A percentile compares a stretch with the other conserved stretches of the same genome.
Evolutionary conservation across 2,113 vertebrate genomes (phyloP).

Genomic region (Grammomys surdaster): DNA sequence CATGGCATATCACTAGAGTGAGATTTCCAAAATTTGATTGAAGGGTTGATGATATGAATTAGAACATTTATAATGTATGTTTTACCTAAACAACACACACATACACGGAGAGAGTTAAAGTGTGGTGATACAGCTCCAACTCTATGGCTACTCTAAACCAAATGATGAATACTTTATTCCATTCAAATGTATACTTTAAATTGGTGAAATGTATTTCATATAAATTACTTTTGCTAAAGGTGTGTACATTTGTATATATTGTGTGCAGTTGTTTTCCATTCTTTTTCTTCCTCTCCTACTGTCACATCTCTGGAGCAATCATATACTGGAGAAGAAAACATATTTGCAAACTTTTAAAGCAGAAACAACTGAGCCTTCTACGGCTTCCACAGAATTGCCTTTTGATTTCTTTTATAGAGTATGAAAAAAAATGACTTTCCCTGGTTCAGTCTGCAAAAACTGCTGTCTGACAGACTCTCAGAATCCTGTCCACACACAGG

Average conservation of each 20-base stretch:
- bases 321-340: neutral
- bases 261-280: neutral
- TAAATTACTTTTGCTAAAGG: neutral
- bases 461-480: neutral
- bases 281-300: neutral
- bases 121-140: neutral
- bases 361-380: slow-evolving; percentile 45
- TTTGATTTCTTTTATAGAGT: neutral
- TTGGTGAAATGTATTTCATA: neutral
- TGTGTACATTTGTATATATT: neutral
- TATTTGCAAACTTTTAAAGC: slow-evolving; percentile 49
- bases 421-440: slow-evolving; percentile 44
- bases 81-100: neutral
- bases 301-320: neutral
- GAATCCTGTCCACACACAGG: neutral
- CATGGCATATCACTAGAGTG: neutral
- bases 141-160: neutral
- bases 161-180: neutral
- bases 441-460: slow-evolving; percentile 29
- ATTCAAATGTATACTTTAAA: neutral
- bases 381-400: slow-evolving; percentile 13
- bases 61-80: neutral
- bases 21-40: neutral
- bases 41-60: neutral
- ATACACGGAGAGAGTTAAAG: too few relatives aligned